phyloP scores from a whole-genome alignment of 1,140 invertebrate genomes.

The Samia ricini region DNA sequence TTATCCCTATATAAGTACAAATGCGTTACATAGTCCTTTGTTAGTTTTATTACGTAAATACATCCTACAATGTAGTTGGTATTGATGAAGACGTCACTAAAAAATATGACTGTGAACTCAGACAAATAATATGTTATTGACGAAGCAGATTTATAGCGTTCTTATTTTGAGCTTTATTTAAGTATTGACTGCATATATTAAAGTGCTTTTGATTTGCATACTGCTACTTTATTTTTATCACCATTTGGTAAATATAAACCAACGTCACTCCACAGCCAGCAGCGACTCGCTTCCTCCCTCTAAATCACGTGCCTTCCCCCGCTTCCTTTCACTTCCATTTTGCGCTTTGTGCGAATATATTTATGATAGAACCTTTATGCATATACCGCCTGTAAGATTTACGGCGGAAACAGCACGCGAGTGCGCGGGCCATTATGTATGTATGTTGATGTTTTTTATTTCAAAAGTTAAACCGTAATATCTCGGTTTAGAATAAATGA shows the following conservation, averaged over 20 bases:
- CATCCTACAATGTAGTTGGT: too few species aligned
- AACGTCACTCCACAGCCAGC: background rate
- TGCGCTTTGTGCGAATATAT: conserved; percentile 18
- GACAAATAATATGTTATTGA: too few species aligned
- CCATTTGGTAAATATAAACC: background rate
- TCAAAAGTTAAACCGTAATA: background rate
- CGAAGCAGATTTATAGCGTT: too few species aligned
- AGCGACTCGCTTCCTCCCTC: background rate
- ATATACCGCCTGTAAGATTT: conserved; percentile 23
- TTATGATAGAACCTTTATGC: conserved; percentile 31
- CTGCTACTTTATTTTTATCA: background rate
- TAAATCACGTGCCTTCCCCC: conserved; percentile 3
- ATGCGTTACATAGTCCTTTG: too few species aligned
- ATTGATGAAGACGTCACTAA: too few species aligned
- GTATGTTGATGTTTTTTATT: conserved; percentile 2
- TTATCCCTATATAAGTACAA: too few species aligned
- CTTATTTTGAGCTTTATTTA: too few species aligned
- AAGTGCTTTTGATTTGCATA: background rate
- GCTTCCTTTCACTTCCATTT: conserved; percentile 2
- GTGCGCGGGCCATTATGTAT: background rate
- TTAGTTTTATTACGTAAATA: too few species aligned
- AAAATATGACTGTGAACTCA: too few species aligned
- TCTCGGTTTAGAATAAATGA: background rate
- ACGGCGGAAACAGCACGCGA: conserved; percentile 12
- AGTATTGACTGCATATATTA: too few species aligned